These are phyloP conservation scores for Sebastes hubbsi DNA, from an alignment of 2,797 vertebrate species.

Conservation along the genomic window DNA sequence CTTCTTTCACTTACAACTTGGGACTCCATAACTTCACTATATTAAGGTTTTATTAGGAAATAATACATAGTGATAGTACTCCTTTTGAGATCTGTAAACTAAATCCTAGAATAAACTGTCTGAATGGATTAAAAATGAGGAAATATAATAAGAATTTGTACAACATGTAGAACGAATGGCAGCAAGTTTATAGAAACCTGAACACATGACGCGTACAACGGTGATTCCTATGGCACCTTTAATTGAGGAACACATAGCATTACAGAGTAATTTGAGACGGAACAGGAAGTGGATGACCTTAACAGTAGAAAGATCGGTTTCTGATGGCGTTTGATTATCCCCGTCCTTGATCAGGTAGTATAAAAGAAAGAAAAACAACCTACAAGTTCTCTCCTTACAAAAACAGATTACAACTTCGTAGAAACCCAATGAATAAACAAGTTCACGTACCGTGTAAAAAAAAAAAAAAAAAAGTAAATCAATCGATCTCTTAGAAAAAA, in stretches of 20 bases:
- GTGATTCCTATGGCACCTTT: conserved; percentile 42
- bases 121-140: not conserved
- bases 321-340: conserved; percentile 1
- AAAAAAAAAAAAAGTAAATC: conserved; percentile 5
- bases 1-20: not conserved
- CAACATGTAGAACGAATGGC: not conserved
- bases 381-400: conserved; percentile 6
- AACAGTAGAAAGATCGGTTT: conserved; percentile 35
- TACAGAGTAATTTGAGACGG: conserved; percentile 21
- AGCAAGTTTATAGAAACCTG: not conserved
- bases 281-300: conserved; percentile 31
- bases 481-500: not conserved
- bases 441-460: not conserved
- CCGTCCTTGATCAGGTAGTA: conserved; percentile 13
- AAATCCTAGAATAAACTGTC: not conserved
- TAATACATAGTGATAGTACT: not conserved
- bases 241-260: conserved; percentile 38
- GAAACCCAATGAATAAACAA: conserved; percentile 6
- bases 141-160: not conserved
- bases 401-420: conserved; percentile 29
- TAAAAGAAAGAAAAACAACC: conserved; percentile 3
- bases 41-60: not conserved
- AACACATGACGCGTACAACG: not conserved
- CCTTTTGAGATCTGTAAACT: not conserved
- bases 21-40: not conserved